Percentiles rank a stretch among this genome's conserved stretches.
phyloP scores from a whole-genome alignment of 2,113 vertebrate species.

The rat (Rattus norvegicus) region DNA sequence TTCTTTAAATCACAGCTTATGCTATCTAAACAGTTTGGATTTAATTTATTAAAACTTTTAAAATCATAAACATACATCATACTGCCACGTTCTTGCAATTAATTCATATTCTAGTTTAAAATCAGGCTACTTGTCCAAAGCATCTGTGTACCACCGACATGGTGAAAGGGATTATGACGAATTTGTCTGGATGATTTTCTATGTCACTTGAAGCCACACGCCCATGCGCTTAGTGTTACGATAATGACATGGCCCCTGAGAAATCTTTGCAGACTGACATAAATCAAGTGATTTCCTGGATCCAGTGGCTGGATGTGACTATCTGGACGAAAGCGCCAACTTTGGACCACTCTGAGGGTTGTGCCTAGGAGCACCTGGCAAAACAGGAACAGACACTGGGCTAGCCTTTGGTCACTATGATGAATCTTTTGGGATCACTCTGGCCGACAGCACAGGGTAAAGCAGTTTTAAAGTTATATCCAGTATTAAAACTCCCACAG shows the following conservation, averaged over 20 bases:
- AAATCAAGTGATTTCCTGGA: neutral
- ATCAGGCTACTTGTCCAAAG: slow-evolving; percentile 32
- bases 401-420: neutral
- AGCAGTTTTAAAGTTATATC: neutral
- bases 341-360: neutral
- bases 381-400: neutral
- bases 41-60: neutral
- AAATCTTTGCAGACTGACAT: neutral
- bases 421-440: neutral
- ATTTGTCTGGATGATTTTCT: slow-evolving; percentile 28
- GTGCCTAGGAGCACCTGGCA: neutral
- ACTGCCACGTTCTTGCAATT: neutral
- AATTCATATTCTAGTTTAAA: neutral
- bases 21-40: slow-evolving; percentile 19
- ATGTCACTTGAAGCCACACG: slow-evolving; percentile 7
- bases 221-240: neutral
- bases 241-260: neutral
- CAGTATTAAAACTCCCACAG: neutral
- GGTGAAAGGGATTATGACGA: slow-evolving; percentile 16
- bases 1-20: neutral
- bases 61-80: neutral
- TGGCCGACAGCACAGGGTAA: accelerated
- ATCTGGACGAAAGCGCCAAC: neutral
- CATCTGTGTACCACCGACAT: neutral
- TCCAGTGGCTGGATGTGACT: neutral